Percentiles rank a stretch among this genome's conserved stretches.
These are phyloP conservation scores for Xiphorhynchus erythropygius DNA, from an alignment of 2,797 vertebrate genomes.

Conservation along the genomic window DNA sequence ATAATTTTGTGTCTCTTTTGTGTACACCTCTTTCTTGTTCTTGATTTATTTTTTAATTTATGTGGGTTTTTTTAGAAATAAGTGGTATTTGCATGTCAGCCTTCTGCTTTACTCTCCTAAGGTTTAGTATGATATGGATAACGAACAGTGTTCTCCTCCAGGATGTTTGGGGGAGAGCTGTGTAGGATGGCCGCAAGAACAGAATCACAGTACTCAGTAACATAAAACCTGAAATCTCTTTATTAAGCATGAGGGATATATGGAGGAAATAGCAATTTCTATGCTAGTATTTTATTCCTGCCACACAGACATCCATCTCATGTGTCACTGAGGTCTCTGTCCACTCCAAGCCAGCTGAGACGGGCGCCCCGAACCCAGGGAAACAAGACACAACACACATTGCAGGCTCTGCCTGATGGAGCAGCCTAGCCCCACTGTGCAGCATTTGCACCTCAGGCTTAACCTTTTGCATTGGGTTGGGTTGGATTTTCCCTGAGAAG, in stretches of 20 bases:
- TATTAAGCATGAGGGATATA: neutral
- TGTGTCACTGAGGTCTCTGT: accelerated
- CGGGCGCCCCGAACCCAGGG: neutral
- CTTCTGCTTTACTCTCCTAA: neutral
- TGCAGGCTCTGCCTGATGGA: neutral
- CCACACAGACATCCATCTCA: neutral
- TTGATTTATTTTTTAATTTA: neutral
- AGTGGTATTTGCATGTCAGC: neutral
- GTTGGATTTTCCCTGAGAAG: neutral
- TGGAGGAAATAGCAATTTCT: neutral
- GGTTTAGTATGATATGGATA: neutral
- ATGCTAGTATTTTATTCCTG: neutral
- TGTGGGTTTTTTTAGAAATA: accelerated
- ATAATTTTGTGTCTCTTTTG: neutral
- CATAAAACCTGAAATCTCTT: neutral
- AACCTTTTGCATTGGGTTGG: neutral
- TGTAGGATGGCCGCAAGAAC: neutral
- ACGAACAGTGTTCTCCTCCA: neutral
- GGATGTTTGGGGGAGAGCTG: neutral
- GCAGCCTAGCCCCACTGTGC: neutral
- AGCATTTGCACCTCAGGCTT: neutral
- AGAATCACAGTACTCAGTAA: neutral
- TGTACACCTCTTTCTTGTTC: neutral
- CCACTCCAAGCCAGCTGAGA: neutral
- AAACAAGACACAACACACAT: neutral